Evolutionary conservation across 2,113 vertebrate species (phyloP).

Genomic region (Hipposideros armiger): DNA sequence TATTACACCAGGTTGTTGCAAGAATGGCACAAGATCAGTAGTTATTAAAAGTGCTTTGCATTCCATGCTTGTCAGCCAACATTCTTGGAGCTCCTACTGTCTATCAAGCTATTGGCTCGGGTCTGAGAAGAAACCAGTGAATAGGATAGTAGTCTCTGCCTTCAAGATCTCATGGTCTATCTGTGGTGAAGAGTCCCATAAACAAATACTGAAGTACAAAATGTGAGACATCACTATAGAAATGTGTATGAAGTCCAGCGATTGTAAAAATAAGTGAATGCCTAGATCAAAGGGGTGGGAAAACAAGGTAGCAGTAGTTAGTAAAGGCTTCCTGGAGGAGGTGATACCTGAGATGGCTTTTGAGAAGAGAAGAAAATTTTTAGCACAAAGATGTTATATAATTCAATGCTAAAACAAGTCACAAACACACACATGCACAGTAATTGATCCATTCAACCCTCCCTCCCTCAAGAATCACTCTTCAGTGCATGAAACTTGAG

Average conservation of each 20-base stretch:
- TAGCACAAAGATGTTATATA: neutral
- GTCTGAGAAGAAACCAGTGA: neutral
- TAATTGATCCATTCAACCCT: neutral
- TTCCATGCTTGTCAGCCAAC: neutral
- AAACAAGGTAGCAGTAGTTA: neutral
- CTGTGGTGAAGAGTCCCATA: neutral
- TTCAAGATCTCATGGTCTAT: neutral
- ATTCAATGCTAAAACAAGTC: neutral
- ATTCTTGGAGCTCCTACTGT: neutral
- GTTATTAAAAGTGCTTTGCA: neutral
- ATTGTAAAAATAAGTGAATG: neutral
- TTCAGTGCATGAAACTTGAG: neutral
- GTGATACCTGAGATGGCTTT: neutral
- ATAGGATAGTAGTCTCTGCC: neutral
- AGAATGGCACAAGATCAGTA: neutral
- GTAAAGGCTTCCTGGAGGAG: neutral
- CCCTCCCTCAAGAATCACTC: neutral
- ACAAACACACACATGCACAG: neutral
- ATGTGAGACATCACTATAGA: neutral
- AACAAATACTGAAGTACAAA: conserved; percentile 45
- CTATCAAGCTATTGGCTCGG: neutral
- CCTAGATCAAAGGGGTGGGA: neutral
- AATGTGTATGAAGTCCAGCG: neutral
- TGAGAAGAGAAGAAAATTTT: neutral
- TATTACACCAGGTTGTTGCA: neutral